Percentiles rank a stretch among this genome's conserved stretches.
phyloP scores from a whole-genome alignment of 2,113 vertebrate genomes.

The Pimephales promelas region DNA sequence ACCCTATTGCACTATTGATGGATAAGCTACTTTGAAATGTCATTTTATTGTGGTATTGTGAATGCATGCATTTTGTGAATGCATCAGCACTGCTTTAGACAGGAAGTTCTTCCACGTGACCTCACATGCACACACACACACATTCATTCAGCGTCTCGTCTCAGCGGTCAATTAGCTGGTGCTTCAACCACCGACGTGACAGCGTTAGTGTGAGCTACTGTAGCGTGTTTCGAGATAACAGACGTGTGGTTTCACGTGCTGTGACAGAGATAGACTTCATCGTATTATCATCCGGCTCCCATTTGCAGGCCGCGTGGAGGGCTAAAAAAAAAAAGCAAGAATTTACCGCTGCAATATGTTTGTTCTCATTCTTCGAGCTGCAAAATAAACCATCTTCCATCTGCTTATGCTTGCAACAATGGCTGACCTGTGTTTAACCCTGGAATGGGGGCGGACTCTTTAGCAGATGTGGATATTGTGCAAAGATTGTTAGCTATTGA shows the following conservation, averaged over 20 bases:
- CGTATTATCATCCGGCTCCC: neutral
- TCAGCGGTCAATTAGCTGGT: conserved; percentile 15
- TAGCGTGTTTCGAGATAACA: conserved; percentile 14
- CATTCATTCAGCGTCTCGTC: neutral
- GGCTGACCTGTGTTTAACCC: conserved; percentile 19
- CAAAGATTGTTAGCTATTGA: conserved; percentile 23
- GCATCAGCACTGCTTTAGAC: neutral
- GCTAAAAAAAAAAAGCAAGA: neutral
- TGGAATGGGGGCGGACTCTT: conserved; percentile 5
- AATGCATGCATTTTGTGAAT: neutral
- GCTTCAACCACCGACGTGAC: neutral
- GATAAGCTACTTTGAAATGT: neutral
- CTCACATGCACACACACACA: conserved; percentile 15
- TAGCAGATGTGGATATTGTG: conserved; percentile 36
- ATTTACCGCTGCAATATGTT: conserved; percentile 1
- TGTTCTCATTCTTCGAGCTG: neutral
- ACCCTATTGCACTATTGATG: neutral
- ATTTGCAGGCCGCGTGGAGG: neutral
- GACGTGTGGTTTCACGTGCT: neutral
- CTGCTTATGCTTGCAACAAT: conserved; percentile 34
- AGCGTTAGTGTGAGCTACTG: neutral
- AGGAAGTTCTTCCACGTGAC: neutral
- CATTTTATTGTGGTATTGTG: neutral
- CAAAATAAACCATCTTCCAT: conserved; percentile 31
- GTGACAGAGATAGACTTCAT: conserved; percentile 25